These are phyloP conservation scores for Solea solea DNA, from an alignment of 2,113 vertebrate species.

Conservation along the genomic window DNA sequence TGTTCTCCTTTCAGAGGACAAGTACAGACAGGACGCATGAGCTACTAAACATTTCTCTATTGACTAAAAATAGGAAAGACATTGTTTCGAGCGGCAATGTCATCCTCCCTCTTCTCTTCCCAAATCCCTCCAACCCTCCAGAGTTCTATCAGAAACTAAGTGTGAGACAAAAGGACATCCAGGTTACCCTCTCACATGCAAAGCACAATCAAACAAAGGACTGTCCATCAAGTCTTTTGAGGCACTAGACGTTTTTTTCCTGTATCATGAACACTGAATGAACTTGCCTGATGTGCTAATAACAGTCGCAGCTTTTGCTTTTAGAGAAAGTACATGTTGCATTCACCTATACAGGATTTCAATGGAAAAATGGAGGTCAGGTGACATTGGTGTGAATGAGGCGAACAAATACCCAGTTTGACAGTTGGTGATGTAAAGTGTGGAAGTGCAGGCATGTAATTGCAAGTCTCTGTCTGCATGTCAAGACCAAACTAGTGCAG, in stretches of 20 bases:
- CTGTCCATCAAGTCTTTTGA: slow-evolving; percentile 2
- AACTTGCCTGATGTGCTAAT: too few species aligned
- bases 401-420: slow-evolving; percentile 12
- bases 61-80: slow-evolving; percentile 77
- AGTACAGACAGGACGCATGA: slow-evolving; percentile 66
- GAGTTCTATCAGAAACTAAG: slow-evolving; percentile 20
- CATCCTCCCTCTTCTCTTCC: slow-evolving; percentile 13
- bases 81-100: slow-evolving; percentile 52
- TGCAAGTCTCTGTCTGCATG: slow-evolving; percentile 41
- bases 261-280: neutral
- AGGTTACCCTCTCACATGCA: slow-evolving; percentile 6
- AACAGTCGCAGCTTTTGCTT: too few species aligned
- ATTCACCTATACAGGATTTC: neutral
- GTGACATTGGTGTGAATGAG: neutral
- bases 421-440: slow-evolving; percentile 43
- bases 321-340: too few species aligned
- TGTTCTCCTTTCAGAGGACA: slow-evolving; percentile 45
- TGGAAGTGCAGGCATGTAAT: slow-evolving; percentile 30
- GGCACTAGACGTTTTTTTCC: neutral
- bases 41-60: slow-evolving; percentile 63
- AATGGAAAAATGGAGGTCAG: neutral
- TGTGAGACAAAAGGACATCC: slow-evolving; percentile 33
- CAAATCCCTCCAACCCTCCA: slow-evolving; percentile 9
- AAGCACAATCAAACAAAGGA: slow-evolving; percentile 8
- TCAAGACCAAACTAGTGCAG: slow-evolving; percentile 30